A percentile compares a stretch with the other conserved stretches of the same genome.
Conservation (phyloP, 2,888 invertebrate genomes). For the Nyleta sp. region DNA sequence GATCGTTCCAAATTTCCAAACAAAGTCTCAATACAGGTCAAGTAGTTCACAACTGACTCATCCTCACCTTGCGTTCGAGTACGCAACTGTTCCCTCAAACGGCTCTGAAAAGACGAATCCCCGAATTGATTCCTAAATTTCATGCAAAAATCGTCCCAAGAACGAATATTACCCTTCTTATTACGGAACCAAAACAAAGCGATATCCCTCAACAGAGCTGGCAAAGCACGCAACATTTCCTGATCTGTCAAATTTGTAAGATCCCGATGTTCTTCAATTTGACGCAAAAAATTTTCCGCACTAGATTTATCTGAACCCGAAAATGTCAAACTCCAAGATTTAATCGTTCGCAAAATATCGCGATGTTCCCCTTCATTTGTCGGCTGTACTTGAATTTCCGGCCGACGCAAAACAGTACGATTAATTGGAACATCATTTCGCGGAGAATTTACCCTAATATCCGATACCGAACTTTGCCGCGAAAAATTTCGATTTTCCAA, state of each 20-base stretch:
- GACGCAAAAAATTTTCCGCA: slow-evolving; percentile 30
- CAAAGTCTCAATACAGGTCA: slow-evolving; percentile 14
- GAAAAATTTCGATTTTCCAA: too few relatives aligned
- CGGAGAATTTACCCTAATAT: too few relatives aligned
- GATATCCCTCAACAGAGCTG: slow-evolving; percentile 9
- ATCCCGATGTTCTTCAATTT: slow-evolving; percentile 21
- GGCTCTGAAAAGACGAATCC: not conserved
- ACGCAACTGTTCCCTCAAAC: slow-evolving; percentile 18
- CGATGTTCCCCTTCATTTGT: too few relatives aligned
- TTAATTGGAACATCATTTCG: too few relatives aligned
- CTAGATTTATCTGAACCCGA: slow-evolving; percentile 6
- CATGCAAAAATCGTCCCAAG: slow-evolving; percentile 19
- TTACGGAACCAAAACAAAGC: slow-evolving; percentile 36
- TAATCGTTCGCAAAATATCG: not conserved
- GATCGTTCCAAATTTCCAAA: slow-evolving; percentile 18
- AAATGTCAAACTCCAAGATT: slow-evolving; percentile 27
- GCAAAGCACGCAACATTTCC: slow-evolving; percentile 18
- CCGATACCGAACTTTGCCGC: too few relatives aligned
- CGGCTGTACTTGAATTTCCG: too few relatives aligned
- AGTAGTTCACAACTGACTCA: slow-evolving; percentile 11
- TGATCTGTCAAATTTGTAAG: not conserved
- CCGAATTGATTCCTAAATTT: slow-evolving; percentile 21
- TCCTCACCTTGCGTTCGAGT: slow-evolving; percentile 27
- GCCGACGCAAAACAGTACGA: too few relatives aligned
- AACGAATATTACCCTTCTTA: not conserved